Conservation (phyloP, 1,140 invertebrate genomes). For the Goniozus legneri region DNA sequence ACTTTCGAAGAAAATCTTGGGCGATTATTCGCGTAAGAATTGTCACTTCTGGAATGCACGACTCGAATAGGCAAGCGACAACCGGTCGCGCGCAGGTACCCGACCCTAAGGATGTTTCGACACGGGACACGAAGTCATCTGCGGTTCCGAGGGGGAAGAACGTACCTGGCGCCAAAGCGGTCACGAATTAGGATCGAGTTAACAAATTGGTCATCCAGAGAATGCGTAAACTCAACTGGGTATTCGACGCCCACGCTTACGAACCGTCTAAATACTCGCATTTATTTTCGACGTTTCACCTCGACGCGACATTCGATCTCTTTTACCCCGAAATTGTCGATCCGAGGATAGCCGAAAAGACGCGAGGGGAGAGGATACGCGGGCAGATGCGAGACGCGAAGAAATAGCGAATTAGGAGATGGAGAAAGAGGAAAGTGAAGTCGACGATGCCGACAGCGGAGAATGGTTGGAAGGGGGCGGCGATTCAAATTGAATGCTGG, state of each 20-base stretch:
- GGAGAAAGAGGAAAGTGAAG: not conserved
- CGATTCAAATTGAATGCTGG: slow-evolving; percentile 38
- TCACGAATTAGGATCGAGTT: slow-evolving; percentile 23
- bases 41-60: no score
- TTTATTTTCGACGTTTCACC: not conserved
- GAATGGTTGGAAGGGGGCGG: slow-evolving; percentile 8
- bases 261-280: not conserved
- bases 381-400: not conserved
- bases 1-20: no score
- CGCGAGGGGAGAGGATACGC: not conserved
- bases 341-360: not conserved
- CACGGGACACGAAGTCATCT: not conserved
- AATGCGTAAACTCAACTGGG: slow-evolving; percentile 12
- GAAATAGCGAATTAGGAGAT: not conserved
- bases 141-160: not conserved
- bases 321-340: not conserved
- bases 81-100: no score
- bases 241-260: not conserved
- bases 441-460: slow-evolving; percentile 1
- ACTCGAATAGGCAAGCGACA: no score
- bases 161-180: slow-evolving; percentile 15
- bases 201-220: slow-evolving; percentile 25
- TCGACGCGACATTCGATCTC: not conserved
- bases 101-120: no score
- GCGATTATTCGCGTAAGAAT: no score